Conservation (phyloP, 2,888 invertebrate genomes). For the Meteorus cinctellus region DNA sequence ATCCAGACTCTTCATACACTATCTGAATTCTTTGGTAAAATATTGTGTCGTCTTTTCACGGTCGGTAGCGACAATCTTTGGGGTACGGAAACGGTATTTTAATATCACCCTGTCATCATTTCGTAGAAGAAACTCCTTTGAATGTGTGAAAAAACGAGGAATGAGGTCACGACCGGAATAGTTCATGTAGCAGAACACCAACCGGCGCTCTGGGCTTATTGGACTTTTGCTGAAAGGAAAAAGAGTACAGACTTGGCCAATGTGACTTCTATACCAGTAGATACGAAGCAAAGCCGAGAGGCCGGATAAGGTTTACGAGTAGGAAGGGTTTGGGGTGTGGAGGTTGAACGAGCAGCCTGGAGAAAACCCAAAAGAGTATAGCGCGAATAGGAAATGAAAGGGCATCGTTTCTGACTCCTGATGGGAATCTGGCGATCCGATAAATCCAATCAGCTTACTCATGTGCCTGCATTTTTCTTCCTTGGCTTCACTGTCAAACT, state of each 20-base stretch:
- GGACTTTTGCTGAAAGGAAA: conserved; percentile 57
- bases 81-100: conserved; percentile 37
- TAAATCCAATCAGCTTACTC: conserved; percentile 69
- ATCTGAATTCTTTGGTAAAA: background rate
- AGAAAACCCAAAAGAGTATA: conserved; percentile 26
- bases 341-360: background rate
- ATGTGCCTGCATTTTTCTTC: conserved; percentile 63
- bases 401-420: conserved; percentile 25
- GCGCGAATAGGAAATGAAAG: conserved; percentile 40
- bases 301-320: conserved; percentile 9
- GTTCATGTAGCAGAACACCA: conserved; percentile 33
- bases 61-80: conserved; percentile 5
- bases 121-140: conserved; percentile 45
- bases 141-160: conserved; percentile 46
- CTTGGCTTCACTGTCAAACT: conserved; percentile 46
- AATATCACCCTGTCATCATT: conserved; percentile 42
- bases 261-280: conserved; percentile 17
- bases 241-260: conserved; percentile 31
- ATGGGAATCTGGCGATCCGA: conserved; percentile 49
- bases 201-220: conserved; percentile 55
- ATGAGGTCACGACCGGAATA: conserved; percentile 37
- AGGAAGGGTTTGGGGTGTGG: conserved; percentile 7
- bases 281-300: background rate
- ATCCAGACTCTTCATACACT: background rate
- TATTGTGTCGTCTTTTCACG: conserved; percentile 10